Evolutionary conservation across 35 echinoderm and acorn worm species (phyloP), one percentile per base, ranked within the genome.

Genomic region (Stichopus chloronotus): DNA sequence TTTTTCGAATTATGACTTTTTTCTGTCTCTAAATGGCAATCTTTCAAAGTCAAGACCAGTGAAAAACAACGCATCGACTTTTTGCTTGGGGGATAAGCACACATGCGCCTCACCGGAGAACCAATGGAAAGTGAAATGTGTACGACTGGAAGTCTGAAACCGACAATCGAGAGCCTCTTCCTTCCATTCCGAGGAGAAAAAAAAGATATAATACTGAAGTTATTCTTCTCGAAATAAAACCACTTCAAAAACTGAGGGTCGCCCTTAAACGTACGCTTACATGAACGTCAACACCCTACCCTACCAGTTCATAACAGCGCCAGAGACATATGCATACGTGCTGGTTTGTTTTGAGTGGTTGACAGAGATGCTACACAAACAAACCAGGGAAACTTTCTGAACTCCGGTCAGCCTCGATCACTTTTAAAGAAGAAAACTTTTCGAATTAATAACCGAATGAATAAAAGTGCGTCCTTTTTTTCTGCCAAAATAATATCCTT

Each of bases 341-440:
- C 22, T 85, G 55, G 80, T 88, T 91, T 79, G 90, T 58, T 77
- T 91, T 59, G 59, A 57, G 58, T 91, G 54, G 90, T 65, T 79
- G 55, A 58, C 52, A 58, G 56, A 25, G 53, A 91, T 91, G 69
- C 76, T 91, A 79, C 90, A 91, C 90, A 91, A 77, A 91, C 90
- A 91, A 78, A 91, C 90, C 52, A 91, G 76, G 55, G 56, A 77
- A 78, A 91, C 90, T 91, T 91, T 91, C 76, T 72, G 87, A 89
- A 89, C 87, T 72, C 87, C 59, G 87, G 87, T 89, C 90, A 91
- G 22, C 76, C 90, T 91, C 90, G 90, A 91, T 57, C 90, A 52
- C 43, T 77, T 78, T 78, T 91, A 91, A 91, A 79, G 57, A 91
- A 22, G 79, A 78, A 52, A 89, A 13, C 59, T 72, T 63, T 25